Conservation (phyloP, 2,797 vertebrate species). For the Megalops cyprinoides region DNA sequence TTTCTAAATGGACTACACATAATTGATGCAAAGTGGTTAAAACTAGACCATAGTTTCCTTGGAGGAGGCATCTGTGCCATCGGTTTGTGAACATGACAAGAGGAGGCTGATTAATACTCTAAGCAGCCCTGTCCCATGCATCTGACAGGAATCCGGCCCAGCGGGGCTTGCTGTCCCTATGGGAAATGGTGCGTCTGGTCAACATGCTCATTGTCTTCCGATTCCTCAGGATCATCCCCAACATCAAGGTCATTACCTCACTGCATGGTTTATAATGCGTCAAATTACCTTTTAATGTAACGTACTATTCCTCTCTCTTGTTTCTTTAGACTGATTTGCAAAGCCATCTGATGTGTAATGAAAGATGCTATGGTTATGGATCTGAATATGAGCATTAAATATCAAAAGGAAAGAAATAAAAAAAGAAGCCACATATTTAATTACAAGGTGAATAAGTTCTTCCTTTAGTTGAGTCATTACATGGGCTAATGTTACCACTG, state of each 20-base stretch:
- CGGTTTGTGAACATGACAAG: not conserved
- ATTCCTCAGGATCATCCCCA: constrained; percentile 88
- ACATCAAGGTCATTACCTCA: constrained; percentile 79
- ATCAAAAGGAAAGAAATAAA: too few species aligned
- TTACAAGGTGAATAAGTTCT: too few species aligned
- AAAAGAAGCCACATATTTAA: too few species aligned
- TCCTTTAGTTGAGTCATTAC: too few species aligned
- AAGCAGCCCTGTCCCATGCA: too few species aligned
- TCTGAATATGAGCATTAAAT: too few species aligned
- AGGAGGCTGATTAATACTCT: too few species aligned
- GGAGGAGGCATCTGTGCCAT: not conserved
- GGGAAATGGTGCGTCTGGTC: constrained; percentile 88
- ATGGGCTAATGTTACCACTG: too few species aligned
- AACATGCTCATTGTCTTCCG: constrained; percentile 94
- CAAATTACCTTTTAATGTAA: not conserved
- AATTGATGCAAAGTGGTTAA: not conserved
- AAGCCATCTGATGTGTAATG: not conserved
- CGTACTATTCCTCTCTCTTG: too few species aligned
- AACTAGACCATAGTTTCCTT: not conserved
- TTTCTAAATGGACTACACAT: too few species aligned
- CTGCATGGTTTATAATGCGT: too few species aligned
- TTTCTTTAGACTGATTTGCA: too few species aligned
- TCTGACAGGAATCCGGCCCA: constrained; percentile 76
- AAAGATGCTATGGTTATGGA: not conserved
- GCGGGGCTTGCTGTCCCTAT: constrained; percentile 75